phyloP scores from a whole-genome alignment of 2,797 vertebrate genomes.

The Podargus strigoides region DNA sequence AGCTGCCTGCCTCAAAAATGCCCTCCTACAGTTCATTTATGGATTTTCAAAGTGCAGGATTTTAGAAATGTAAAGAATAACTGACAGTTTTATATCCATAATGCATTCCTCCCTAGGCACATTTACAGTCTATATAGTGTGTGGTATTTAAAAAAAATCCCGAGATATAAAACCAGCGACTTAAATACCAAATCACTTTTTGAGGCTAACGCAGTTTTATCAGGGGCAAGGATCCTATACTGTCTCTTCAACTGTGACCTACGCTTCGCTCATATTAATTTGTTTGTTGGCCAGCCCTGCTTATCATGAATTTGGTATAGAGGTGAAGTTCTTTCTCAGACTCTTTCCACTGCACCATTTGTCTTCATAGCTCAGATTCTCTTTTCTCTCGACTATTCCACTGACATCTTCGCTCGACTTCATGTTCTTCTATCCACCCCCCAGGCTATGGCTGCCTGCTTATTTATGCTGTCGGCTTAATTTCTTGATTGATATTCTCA shows the following conservation, averaged over 20 bases:
- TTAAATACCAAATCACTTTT: conserved; percentile 14
- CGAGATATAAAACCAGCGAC: conserved; percentile 13
- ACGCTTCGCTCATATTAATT: conserved; percentile 25
- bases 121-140: conserved; percentile 9
- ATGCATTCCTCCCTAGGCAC: conserved; percentile 38
- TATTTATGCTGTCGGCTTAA: conserved; percentile 69
- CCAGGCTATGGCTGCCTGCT: conserved; percentile 59
- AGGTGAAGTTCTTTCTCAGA: background rate
- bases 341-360: conserved; percentile 7
- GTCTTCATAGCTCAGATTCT: conserved; percentile 13
- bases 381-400: conserved; percentile 14
- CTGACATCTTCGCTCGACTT: conserved; percentile 40
- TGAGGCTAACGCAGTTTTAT: conserved; percentile 4
- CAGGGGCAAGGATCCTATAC: background rate
- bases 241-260: background rate
- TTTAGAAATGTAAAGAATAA: conserved; percentile 58
- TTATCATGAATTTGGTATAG: background rate
- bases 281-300: background rate
- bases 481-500: conserved; percentile 68
- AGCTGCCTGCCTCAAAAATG: conserved; percentile 19
- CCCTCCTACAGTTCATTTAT: conserved; percentile 32
- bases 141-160: background rate
- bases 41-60: conserved; percentile 49
- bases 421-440: conserved; percentile 33
- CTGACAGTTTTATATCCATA: conserved; percentile 54